Percentiles rank a stretch among this genome's conserved stretches.
phyloP scores from a whole-genome alignment of 2,113 vertebrate species.

The Origma solitaria region DNA sequence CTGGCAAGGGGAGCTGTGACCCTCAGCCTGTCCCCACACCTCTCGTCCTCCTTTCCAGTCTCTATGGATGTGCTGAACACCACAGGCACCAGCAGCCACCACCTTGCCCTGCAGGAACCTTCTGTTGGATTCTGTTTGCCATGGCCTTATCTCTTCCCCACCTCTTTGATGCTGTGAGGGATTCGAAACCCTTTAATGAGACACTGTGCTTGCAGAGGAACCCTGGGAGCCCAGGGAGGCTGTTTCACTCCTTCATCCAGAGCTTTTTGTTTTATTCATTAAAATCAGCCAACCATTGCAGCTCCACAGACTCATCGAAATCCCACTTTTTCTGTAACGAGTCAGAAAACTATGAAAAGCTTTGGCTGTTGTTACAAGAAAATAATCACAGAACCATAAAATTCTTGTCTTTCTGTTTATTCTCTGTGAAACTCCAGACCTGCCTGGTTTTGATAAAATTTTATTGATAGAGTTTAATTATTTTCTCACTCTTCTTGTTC shows the following conservation, averaged over 20 bases:
- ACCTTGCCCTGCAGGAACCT: no score
- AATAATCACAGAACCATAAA: neutral
- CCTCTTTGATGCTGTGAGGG: neutral
- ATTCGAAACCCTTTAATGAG: neutral
- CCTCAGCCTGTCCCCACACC: neutral
- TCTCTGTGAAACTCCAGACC: neutral
- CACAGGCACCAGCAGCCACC: no score
- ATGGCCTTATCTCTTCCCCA: neutral
- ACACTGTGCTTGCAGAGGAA: neutral
- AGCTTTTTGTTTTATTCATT: neutral
- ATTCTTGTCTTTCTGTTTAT: neutral
- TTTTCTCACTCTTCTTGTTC: neutral
- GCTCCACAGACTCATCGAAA: neutral
- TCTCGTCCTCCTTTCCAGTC: neutral
- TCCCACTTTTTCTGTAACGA: neutral
- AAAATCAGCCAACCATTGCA: neutral
- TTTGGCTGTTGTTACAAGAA: neutral
- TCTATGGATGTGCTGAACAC: neutral
- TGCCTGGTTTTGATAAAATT: neutral
- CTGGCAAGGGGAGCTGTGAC: no score
- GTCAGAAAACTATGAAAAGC: neutral
- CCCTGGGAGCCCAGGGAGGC: neutral
- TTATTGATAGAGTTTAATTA: neutral
- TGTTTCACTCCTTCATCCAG: neutral
- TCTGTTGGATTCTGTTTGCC: neutral